Percentiles rank a stretch among this genome's conserved stretches.
phyloP scores from a whole-genome alignment of 2,113 vertebrate species.

The Danionella cerebrum region DNA sequence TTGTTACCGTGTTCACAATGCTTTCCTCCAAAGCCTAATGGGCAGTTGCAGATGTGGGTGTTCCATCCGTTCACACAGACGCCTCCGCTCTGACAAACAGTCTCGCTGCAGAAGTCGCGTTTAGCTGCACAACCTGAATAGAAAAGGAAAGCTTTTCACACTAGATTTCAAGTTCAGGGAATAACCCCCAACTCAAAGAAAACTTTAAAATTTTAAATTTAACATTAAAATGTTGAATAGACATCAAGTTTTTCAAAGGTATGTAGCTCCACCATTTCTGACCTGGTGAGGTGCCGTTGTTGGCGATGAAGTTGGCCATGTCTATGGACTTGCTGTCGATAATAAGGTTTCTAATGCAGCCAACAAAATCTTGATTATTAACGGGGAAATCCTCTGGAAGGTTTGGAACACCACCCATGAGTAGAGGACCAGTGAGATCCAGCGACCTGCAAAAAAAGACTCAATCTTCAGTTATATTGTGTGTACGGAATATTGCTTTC shows the following conservation, averaged over 20 bases:
- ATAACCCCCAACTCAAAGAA: too few relatives aligned
- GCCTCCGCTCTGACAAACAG: constrained; percentile 75
- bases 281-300: constrained; percentile 80
- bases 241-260: too few relatives aligned
- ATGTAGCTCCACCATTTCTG: constrained; percentile 1
- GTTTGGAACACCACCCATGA: constrained; percentile 80
- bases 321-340: constrained; percentile 71
- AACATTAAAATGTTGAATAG: not conserved
- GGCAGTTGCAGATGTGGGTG: constrained; percentile 71
- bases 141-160: not conserved
- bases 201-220: too few relatives aligned
- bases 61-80: constrained; percentile 74
- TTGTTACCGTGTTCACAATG: constrained; percentile 79
- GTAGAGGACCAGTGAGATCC: constrained; percentile 81
- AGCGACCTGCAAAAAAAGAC: constrained; percentile 66
- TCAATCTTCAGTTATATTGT: too few relatives aligned
- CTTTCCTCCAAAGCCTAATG: constrained; percentile 70
- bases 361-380: constrained; percentile 73
- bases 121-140: constrained; percentile 68
- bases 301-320: constrained; percentile 79
- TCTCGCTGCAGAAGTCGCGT: constrained; percentile 68
- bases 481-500: too few relatives aligned
- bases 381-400: constrained; percentile 80
- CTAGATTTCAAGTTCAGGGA: too few relatives aligned
- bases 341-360: constrained; percentile 79